Conservation (phyloP, 1,140 invertebrate species). For the Drosophila chauvacae region DNA sequence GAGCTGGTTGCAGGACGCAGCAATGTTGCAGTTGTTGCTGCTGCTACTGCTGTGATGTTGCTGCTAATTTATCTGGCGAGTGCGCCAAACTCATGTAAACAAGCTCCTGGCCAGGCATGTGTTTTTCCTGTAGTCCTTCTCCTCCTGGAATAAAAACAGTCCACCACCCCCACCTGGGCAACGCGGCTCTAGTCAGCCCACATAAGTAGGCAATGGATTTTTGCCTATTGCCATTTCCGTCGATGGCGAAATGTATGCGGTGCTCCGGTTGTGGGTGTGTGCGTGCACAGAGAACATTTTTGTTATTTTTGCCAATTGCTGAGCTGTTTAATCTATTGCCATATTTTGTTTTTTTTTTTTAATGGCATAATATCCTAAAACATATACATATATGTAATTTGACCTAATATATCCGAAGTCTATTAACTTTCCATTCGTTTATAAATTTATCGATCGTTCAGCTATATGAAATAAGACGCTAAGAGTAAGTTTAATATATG, state of each 20-base stretch:
- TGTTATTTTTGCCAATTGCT: not conserved
- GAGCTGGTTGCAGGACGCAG: slow-evolving; percentile 13
- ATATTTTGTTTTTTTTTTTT: too few relatives aligned
- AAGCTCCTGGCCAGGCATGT: slow-evolving; percentile 47
- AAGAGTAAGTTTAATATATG: too few relatives aligned
- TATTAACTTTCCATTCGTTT: too few relatives aligned
- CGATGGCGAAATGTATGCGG: slow-evolving; percentile 6
- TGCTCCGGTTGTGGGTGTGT: not conserved
- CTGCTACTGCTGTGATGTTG: slow-evolving; percentile 28
- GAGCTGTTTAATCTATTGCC: too few relatives aligned
- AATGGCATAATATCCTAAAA: too few relatives aligned
- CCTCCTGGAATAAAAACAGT: slow-evolving; percentile 2
- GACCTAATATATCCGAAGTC: too few relatives aligned
- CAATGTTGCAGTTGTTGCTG: slow-evolving; percentile 8
- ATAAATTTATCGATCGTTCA: too few relatives aligned
- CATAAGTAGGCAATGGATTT: slow-evolving; percentile 71
- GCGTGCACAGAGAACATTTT: not conserved
- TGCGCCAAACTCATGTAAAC: slow-evolving; percentile 79
- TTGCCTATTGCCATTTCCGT: slow-evolving; percentile 21
- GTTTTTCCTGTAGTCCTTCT: slow-evolving; percentile 20
- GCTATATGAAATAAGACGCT: too few relatives aligned
- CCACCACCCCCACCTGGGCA: not conserved
- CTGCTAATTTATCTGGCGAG: slow-evolving; percentile 77
- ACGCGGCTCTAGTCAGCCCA: slow-evolving; percentile 27
- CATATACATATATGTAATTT: too few relatives aligned